Evolutionary conservation across 1,140 invertebrate genomes (phyloP).

Genomic region (Drosophila pseudoobscura): DNA sequence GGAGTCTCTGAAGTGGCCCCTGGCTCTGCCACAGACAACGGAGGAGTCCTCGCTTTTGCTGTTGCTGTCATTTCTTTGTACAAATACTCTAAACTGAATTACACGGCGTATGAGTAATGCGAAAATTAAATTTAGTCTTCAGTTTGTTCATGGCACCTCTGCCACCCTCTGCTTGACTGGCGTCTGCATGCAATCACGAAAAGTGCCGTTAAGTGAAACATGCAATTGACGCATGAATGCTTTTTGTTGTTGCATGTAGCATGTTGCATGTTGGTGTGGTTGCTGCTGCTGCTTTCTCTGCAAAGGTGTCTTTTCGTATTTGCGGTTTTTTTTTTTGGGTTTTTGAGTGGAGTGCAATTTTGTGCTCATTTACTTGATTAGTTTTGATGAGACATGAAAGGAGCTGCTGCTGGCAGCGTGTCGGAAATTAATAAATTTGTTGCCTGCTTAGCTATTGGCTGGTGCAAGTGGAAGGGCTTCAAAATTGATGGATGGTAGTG

Average conservation of each 20-base stretch:
- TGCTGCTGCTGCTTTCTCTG: constrained; percentile 28
- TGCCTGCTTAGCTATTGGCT: constrained; percentile 19
- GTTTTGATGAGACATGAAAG: constrained; percentile 80
- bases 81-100: constrained; percentile 83
- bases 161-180: neutral
- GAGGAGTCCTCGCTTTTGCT: constrained; percentile 4
- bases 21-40: constrained; percentile 2
- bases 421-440: constrained; percentile 66
- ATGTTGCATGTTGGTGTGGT: constrained; percentile 47
- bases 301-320: constrained; percentile 61
- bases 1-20: constrained; percentile 4
- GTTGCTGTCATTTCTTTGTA: constrained; percentile 82
- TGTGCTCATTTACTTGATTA: constrained; percentile 80
- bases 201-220: constrained; percentile 80
- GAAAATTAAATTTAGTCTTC: constrained; percentile 80
- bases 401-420: constrained; percentile 57
- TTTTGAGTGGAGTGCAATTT: constrained; percentile 46
- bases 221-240: constrained; percentile 81
- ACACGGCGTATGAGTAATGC: constrained; percentile 82
- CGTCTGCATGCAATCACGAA: constrained; percentile 76
- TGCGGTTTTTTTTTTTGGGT: constrained; percentile 38
- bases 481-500: constrained; percentile 6
- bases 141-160: constrained; percentile 38
- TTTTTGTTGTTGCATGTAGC: constrained; percentile 31
- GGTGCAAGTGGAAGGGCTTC: constrained; percentile 24